phyloP scores from a whole-genome alignment of 1,140 invertebrate genomes.

The Pseudomyrmex concolor region DNA sequence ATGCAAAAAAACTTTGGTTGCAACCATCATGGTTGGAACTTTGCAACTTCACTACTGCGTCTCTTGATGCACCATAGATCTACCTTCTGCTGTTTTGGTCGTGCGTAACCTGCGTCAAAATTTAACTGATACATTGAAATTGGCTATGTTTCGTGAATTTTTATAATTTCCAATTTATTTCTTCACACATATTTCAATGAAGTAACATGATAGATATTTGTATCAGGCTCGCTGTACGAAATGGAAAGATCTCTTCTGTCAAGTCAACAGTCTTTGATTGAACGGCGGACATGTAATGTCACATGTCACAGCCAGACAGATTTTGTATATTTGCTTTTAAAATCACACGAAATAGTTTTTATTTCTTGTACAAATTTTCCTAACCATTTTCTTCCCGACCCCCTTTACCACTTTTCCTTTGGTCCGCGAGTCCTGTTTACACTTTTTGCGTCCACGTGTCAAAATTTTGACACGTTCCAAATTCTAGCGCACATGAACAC shows the following conservation, averaged over 20 bases:
- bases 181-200: not conserved
- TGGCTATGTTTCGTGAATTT: not conserved
- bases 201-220: constrained; percentile 24
- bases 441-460: constrained; percentile 66
- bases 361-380: constrained; percentile 43
- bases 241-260: constrained; percentile 70
- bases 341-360: constrained; percentile 76
- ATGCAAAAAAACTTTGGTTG: too few relatives aligned
- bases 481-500: constrained; percentile 62
- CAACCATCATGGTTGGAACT: too few relatives aligned
- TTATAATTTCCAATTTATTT: not conserved
- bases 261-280: constrained; percentile 74
- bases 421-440: constrained; percentile 46
- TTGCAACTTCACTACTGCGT: too few relatives aligned
- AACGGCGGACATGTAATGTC: constrained; percentile 80
- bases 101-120: not conserved
- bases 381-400: constrained; percentile 13
- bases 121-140: not conserved
- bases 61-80: not conserved
- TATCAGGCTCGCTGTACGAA: not conserved
- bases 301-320: constrained; percentile 73
- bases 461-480: constrained; percentile 60
- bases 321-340: constrained; percentile 72
- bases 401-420: constrained; percentile 16
- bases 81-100: constrained; percentile 4